Evolutionary conservation across 2,797 vertebrate genomes (phyloP).

Genomic region (Ispidina lecontei): DNA sequence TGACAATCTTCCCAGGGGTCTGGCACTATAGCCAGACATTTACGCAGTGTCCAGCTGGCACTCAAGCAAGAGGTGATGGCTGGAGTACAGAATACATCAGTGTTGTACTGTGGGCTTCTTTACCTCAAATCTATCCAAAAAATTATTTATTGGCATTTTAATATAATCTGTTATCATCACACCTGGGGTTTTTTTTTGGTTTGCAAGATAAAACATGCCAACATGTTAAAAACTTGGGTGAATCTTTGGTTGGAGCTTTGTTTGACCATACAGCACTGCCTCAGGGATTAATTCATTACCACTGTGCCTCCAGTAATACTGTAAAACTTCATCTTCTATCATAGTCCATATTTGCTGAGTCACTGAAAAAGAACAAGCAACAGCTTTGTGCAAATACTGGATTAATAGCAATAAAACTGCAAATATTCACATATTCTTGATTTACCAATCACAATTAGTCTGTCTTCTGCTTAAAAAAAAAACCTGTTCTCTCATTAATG

Average conservation of each 20-base stretch:
- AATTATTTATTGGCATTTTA: not conserved
- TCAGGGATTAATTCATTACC: not conserved
- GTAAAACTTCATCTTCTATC: not conserved
- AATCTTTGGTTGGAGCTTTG: not conserved
- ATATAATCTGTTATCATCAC: not conserved
- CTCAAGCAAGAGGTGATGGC: not conserved
- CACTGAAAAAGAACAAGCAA: not conserved
- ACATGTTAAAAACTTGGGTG: not conserved
- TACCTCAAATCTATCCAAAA: not conserved
- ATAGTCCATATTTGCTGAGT: not conserved
- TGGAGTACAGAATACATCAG: not conserved
- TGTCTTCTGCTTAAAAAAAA: not conserved
- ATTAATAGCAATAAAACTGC: not conserved
- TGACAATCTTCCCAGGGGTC: not conserved
- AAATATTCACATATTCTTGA: not conserved
- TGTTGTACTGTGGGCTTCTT: not conserved
- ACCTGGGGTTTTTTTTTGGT: not conserved
- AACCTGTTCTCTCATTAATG: not conserved
- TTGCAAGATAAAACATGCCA: not conserved
- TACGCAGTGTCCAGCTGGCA: not conserved
- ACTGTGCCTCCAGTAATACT: not conserved
- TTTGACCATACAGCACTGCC: not conserved
- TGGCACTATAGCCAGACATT: not conserved
- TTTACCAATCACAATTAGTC: not conserved
- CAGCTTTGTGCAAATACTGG: not conserved